Evolutionary conservation across 2,797 vertebrate species (phyloP).

Genomic region (Hapalemur alaotrensis): DNA sequence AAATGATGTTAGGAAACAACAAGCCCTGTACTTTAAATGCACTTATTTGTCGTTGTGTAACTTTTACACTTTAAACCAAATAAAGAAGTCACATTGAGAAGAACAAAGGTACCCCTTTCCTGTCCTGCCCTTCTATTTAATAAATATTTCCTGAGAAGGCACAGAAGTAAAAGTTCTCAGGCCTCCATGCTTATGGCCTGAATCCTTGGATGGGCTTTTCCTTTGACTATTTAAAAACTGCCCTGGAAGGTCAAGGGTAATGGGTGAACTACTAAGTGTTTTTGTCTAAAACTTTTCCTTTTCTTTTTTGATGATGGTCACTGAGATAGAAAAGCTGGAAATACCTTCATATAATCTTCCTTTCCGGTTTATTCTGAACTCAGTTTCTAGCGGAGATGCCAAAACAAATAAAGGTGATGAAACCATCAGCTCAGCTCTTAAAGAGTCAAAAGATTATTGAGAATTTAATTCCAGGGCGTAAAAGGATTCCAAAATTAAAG

Average conservation of each 20-base stretch:
- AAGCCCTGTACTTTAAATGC: background rate
- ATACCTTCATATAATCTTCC: background rate
- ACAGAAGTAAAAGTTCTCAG: background rate
- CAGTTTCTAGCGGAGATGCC: background rate
- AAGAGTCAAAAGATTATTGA: background rate
- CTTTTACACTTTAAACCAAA: background rate
- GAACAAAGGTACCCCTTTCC: background rate
- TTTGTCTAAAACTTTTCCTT: background rate
- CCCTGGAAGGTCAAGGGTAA: background rate
- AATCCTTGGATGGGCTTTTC: background rate
- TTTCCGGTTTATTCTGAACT: background rate
- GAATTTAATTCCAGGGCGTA: background rate
- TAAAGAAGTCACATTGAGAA: background rate
- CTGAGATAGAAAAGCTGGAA: background rate
- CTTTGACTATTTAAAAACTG: slow-evolving; percentile 16
- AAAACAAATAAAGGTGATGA: background rate
- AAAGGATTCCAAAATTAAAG: background rate
- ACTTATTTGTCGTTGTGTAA: background rate
- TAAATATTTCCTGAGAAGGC: background rate
- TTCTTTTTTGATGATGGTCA: background rate
- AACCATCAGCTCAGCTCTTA: background rate
- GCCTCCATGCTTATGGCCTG: background rate
- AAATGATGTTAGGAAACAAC: background rate
- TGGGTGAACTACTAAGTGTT: background rate
- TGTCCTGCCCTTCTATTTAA: background rate